Evolutionary conservation across 1,140 invertebrate species (phyloP).

Genomic region (Phymorhynchus buccinoides): DNA sequence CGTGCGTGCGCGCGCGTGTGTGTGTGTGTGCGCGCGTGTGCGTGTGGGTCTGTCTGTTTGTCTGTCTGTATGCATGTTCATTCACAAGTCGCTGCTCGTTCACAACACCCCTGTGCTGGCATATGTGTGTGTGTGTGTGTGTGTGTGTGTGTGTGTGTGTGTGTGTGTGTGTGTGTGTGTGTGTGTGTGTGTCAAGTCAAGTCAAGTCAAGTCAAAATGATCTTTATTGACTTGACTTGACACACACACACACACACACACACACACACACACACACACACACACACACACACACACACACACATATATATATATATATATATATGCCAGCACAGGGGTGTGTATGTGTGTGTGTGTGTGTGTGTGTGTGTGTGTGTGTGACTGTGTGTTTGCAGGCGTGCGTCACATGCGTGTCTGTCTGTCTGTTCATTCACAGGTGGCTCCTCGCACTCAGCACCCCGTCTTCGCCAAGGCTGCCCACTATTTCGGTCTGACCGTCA

Average conservation of each 20-base stretch:
- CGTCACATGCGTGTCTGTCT: no score
- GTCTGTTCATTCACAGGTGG: no score
- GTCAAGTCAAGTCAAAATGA: no score
- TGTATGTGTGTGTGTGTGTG: not conserved
- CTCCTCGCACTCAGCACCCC: conserved; percentile 91
- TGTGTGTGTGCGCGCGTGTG: not conserved
- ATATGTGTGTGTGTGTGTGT: not conserved
- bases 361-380: not conserved
- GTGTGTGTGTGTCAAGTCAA: not conserved
- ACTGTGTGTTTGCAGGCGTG: no score
- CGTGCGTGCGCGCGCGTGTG: not conserved
- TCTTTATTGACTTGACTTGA: no score
- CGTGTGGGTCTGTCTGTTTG: not conserved
- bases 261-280: no score
- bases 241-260: no score
- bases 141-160: not conserved
- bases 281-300: no score
- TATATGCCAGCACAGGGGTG: not conserved
- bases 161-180: not conserved
- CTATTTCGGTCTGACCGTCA: conserved; percentile 87
- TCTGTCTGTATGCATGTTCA: not conserved
- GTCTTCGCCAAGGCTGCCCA: conserved; percentile 93
- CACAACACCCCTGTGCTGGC: not conserved
- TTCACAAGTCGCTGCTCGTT: no score
- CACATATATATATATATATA: no score